Evolutionary conservation across 1,140 invertebrate genomes (phyloP), one percentile per base, ranked within the genome.

Genomic region (Drosophila prosaltans): DNA sequence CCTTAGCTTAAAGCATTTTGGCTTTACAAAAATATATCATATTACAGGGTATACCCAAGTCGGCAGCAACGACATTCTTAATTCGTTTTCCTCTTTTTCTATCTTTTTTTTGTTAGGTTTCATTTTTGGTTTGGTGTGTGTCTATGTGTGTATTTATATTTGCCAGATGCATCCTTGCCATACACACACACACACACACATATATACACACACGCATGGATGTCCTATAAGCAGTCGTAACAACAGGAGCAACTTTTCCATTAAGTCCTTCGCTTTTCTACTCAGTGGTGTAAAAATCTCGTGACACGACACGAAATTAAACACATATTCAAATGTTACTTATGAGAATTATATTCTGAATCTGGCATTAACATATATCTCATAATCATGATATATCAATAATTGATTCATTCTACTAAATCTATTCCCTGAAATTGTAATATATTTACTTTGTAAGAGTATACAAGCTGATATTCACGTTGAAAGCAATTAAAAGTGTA

Each of bases 191-290:
- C n/a, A 48, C 45, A 45, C n/a, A 48, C 43, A 48, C 45, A 45
- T n/a, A 48, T 16, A 48, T 16, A 48, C 16, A 48, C 16, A 48
- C 45, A 45, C n/a, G 24, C 6, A 51, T 24, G 26, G 1, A 68
- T 26, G 57, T 63, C 48, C 71, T 61, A 54, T 70, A 72, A 41
- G 39, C 40, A 43, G 48, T 55, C 36, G 32, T 71, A 57, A 66
- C 77, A 80, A 67, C 74, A 68, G 71, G 68, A 78, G 79, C 60
- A 88, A 80, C 80, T 88, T 88, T 86, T 80, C 83, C 83, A 86
- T 86, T 86, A 86, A 89, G 83, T 89, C 83, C 77, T 82, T 51
- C n/a, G 24, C 67, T 76, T 74, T 65, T 69, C 58, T 30, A 58
- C 40, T 71, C 65, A 65, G 60, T 65, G 74, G 62, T 75, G 59